Evolutionary conservation across 2,113 vertebrate species (phyloP).

Genomic region (Prunella fulvescens): DNA sequence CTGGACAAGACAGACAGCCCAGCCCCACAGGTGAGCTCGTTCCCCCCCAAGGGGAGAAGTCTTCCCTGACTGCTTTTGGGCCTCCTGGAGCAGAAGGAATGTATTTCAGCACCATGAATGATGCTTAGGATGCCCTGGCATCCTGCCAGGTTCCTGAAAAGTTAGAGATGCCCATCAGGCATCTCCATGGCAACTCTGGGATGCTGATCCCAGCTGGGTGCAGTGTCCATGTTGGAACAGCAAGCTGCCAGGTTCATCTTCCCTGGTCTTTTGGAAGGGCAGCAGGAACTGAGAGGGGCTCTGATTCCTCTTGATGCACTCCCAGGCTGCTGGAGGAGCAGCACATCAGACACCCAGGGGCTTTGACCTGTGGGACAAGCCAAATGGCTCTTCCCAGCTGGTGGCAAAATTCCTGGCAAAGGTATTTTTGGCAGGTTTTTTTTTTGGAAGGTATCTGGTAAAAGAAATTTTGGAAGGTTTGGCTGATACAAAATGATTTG

Average conservation of each 20-base stretch:
- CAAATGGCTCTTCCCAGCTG: background rate
- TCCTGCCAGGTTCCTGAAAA: background rate
- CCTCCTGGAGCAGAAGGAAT: background rate
- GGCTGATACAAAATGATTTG: background rate
- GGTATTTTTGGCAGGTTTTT: background rate
- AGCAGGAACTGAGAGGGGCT: background rate
- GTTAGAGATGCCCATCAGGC: background rate
- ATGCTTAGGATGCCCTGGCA: background rate
- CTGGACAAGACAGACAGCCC: background rate
- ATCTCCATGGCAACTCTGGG: background rate
- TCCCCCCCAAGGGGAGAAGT: background rate
- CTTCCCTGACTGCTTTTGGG: background rate
- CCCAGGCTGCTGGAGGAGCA: background rate
- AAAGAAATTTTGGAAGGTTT: background rate
- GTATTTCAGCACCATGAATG: background rate
- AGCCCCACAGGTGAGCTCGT: background rate
- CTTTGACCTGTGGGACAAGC: accelerated
- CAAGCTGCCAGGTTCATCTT: background rate
- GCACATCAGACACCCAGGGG: accelerated
- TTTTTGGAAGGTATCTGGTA: background rate
- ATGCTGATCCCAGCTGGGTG: background rate
- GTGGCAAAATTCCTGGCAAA: background rate
- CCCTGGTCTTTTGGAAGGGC: background rate
- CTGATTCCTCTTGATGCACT: background rate
- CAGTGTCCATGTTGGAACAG: accelerated